These are phyloP conservation scores for Semicossyphus pulcher DNA, from an alignment of 2,113 vertebrate species.

Conservation along the genomic window DNA sequence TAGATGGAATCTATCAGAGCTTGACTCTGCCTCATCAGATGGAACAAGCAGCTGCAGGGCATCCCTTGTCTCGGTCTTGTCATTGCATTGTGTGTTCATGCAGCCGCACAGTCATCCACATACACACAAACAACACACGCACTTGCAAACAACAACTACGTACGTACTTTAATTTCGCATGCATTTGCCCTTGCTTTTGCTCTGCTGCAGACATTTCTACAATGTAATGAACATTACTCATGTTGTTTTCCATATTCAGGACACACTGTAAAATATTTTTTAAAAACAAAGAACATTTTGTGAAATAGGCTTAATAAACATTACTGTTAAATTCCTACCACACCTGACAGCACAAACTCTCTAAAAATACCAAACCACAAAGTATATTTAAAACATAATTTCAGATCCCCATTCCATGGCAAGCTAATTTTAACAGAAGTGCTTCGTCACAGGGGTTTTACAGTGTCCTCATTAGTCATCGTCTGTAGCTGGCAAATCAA, in stretches of 20 bases:
- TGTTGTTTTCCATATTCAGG: not conserved
- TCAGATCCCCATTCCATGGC: conserved; percentile 24
- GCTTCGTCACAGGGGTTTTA: not conserved
- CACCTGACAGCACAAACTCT: not conserved
- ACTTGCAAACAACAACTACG: not conserved
- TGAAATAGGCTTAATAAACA: not conserved
- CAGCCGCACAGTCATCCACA: conserved; percentile 37
- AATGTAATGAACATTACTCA: conserved; percentile 13
- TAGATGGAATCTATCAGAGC: conserved; percentile 79
- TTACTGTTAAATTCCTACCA: not conserved
- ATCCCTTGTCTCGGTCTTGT: conserved; percentile 73
- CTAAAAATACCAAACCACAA: conserved; percentile 32
- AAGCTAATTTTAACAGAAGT: conserved; percentile 24
- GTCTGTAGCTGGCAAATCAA: too few species aligned
- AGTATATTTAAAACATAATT: conserved; percentile 2
- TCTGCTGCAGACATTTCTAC: conserved; percentile 5
- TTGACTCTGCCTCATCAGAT: conserved; percentile 79
- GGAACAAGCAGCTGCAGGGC: conserved; percentile 81
- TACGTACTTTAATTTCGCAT: not conserved
- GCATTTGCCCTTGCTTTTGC: conserved; percentile 10
- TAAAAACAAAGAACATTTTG: not conserved
- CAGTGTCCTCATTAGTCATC: too few species aligned
- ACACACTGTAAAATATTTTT: not conserved
- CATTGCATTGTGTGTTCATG: conserved; percentile 52
- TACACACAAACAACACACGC: conserved; percentile 13